These are phyloP conservation scores for Eriosoma lanigerum DNA, from an alignment of 1,140 invertebrate genomes.

Conservation along the genomic window DNA sequence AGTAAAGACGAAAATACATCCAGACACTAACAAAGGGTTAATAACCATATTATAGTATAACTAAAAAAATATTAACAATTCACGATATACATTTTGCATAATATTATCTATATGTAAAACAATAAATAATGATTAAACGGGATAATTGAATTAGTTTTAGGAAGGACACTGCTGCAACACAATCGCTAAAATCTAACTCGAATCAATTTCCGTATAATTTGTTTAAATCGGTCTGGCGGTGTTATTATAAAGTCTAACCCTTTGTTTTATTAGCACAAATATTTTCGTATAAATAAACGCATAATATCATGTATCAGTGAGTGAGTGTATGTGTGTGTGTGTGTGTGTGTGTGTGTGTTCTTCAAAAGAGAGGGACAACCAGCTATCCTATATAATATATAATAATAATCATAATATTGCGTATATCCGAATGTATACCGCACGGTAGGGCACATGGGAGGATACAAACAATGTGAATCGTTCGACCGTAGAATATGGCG, in stretches of 20 bases:
- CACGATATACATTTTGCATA: too few species aligned
- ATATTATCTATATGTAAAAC: too few species aligned
- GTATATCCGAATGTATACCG: not conserved
- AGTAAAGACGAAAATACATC: too few species aligned
- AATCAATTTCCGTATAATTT: not conserved
- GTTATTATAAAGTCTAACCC: too few species aligned
- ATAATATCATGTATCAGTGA: not conserved
- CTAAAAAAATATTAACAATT: too few species aligned
- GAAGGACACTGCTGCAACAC: too few species aligned
- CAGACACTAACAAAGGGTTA: not conserved
- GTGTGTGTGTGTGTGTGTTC: not conserved
- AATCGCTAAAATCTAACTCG: not conserved
- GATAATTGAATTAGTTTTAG: too few species aligned
- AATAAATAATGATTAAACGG: too few species aligned
- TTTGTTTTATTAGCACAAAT: not conserved
- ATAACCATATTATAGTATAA: too few species aligned
- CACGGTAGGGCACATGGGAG: not conserved
- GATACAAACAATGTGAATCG: conserved; percentile 15
- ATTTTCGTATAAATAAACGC: not conserved
- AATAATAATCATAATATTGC: not conserved
- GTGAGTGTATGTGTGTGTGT: too few species aligned
- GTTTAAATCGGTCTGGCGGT: not conserved
- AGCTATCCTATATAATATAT: not conserved
- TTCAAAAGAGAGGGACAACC: not conserved
- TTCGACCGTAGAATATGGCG: conserved; percentile 28